Base-by-base conservation (phyloP, 2,797 vertebrate genomes). In the Poecilia gillii region DNA sequence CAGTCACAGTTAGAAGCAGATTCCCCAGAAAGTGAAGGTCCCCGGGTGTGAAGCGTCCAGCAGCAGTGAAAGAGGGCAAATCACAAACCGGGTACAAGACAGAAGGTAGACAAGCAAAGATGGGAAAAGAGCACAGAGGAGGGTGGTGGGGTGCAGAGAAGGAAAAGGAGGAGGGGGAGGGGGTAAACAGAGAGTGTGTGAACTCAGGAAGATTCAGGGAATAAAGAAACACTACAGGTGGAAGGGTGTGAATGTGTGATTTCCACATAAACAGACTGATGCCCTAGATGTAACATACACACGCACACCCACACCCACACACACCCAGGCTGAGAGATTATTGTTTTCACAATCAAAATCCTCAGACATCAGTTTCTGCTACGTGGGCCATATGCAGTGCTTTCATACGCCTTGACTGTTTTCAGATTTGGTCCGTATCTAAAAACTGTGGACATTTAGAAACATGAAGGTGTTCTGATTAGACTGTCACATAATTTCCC, bases 31-130 rank as follows among this genome's bases (percentile, higher is more conserved):
- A 78, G 13, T 43, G 80, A 79, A 80, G 1, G 8, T 84, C 84
- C 79, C 1, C 79, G 9, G 78, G 73, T 72, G 76, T 82, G 7
- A 57, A 76, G 74, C 39, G 79, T 33, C 73, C 66, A 18, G 49
- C 43, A 66, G 73, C 46, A 84, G 81, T 88, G 91, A 93, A 92
- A 93, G 91, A 93, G 91, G 89, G 91, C 92, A 84, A 62, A 64
- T 47, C 86, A 87, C 73, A 74, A 28, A 86, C 72, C 51, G 55
- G 46, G 76, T 4, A 74, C 53, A 68, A 51, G 72, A 36, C 76
- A 72, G 7, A 59, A 78, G 51, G 74, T 0, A 53, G 68, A 84
- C 72, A 73, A 68, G 71, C 71, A 36, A 6, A 43, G 43, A 71
- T 16, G 16, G 16, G 31, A 31, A 46, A 18, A 53, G 46, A 78